phyloP scores from a whole-genome alignment of 2,113 vertebrate species.

The Odocoileus hemionus region DNA sequence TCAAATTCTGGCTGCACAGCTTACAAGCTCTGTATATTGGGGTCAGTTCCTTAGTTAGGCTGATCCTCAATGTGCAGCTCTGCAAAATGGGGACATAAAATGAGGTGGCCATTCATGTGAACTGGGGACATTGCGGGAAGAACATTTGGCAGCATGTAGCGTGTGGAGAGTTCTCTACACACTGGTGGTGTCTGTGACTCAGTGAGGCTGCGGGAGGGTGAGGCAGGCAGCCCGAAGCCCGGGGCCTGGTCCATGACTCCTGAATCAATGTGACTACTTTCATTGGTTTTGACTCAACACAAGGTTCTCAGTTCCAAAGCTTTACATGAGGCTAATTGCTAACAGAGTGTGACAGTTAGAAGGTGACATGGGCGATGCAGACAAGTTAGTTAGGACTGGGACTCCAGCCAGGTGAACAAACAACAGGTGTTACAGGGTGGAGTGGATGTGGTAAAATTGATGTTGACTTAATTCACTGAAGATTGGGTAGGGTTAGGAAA shows the following conservation, averaged over 20 bases:
- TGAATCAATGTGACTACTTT: background rate
- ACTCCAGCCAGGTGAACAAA: background rate
- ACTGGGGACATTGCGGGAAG: background rate
- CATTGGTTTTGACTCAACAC: background rate
- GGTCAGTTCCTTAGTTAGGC: background rate
- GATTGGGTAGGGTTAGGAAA: background rate
- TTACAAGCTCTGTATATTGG: background rate
- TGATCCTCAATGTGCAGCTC: background rate
- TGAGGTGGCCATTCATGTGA: fast-evolving
- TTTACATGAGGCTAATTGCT: background rate
- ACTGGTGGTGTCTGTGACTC: too few relatives aligned
- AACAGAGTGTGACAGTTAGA: background rate
- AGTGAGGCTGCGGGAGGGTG: background rate
- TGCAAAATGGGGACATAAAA: fast-evolving
- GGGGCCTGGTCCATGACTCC: background rate
- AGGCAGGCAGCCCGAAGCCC: background rate
- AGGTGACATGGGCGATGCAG: fast-evolving
- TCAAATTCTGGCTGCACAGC: background rate
- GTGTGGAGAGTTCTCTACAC: fast-evolving
- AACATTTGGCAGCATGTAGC: fast-evolving
- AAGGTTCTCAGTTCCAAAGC: background rate
- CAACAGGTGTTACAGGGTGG: too few relatives aligned
- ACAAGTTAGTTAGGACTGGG: background rate
- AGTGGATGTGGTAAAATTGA: fast-evolving
- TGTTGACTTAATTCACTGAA: too few relatives aligned